Evolutionary conservation across 1,140 invertebrate species (phyloP), one percentile per base, ranked within the genome.

Genomic region (Geopemphigus sp.): DNA sequence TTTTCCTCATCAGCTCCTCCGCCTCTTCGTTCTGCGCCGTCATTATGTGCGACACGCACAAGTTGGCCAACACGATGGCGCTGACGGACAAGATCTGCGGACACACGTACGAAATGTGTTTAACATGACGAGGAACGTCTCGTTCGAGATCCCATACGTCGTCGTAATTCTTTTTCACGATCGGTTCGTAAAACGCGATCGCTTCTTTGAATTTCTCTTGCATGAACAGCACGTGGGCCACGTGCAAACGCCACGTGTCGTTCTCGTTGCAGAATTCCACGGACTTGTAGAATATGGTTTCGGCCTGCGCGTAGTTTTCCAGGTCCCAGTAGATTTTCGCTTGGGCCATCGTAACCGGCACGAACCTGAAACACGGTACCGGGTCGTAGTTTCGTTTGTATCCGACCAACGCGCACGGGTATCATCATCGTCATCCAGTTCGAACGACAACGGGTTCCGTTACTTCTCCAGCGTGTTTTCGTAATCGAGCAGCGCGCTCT

Each of bases 41-140:
- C 96, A 99, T 98, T 82, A 99, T 98, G 84, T 99, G 99, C 64
- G 96, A 97, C 0, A 99, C 97, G 86, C 98, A 99, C 14, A 99
- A 87, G 87, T 99, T 99, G 6, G 98, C 98, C 82, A 99, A 88
- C 63, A 99, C 95, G 80, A 99, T 96, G 1, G 98, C 96, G 84
- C 95, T 97, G 0, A 99, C 92, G 83, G 94, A 92, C 84, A 99
- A 88, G 83, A 99, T 95, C 93, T 92, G 82, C n/a, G n/a, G n/a
- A n/a, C n/a, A n/a, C n/a, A n/a, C n/a, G n/a, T n/a, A n/a, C n/a
- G n/a, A n/a, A n/a, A n/a, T n/a, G n/a, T n/a, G n/a, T n/a, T n/a
- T n/a, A n/a, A n/a, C n/a, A n/a, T n/a, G n/a, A n/a, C n/a, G n/a
- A n/a, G n/a, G n/a, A n/a, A n/a, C n/a, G n/a, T 26, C 14, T 39